These are phyloP conservation scores for Echinometra lucunter DNA, from an alignment of 53 echinoderm and acorn worm genomes.

Conservation along the genomic window DNA sequence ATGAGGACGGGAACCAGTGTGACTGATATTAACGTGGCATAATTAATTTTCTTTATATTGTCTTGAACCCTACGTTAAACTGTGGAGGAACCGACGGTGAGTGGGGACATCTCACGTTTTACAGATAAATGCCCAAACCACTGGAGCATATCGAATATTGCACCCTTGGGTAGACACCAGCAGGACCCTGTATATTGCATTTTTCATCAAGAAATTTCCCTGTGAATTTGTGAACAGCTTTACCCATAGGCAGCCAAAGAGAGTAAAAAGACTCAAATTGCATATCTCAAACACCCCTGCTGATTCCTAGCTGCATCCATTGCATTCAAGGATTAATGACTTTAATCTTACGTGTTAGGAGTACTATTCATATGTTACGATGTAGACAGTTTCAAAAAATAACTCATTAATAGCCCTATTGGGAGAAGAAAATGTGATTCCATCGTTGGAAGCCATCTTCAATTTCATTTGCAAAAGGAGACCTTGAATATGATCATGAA, in stretches of 20 bases:
- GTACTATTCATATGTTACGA: neutral
- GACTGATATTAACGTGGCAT: neutral
- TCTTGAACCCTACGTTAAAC: neutral
- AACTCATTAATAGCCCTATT: neutral
- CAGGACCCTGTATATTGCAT: constrained; percentile 11
- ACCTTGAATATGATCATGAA: neutral
- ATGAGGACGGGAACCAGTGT: neutral
- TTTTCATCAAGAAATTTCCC: constrained; percentile 12
- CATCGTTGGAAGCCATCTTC: neutral
- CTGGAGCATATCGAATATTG: constrained; percentile 6
- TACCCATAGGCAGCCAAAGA: neutral
- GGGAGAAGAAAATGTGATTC: neutral
- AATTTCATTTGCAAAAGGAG: neutral
- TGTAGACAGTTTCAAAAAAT: neutral
- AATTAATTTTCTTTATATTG: constrained; percentile 2
- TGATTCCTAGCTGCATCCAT: neutral
- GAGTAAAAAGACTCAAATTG: neutral
- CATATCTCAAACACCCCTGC: neutral
- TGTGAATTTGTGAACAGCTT: neutral
- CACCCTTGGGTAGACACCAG: neutral
- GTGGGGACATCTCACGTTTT: neutral
- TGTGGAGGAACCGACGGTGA: neutral
- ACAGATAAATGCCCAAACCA: neutral
- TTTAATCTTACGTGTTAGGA: neutral
- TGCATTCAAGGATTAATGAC: neutral